Evolutionary conservation across 1,140 invertebrate species (phyloP), one percentile per base, ranked within the genome.

Genomic region (Sinonovacula constricta): DNA sequence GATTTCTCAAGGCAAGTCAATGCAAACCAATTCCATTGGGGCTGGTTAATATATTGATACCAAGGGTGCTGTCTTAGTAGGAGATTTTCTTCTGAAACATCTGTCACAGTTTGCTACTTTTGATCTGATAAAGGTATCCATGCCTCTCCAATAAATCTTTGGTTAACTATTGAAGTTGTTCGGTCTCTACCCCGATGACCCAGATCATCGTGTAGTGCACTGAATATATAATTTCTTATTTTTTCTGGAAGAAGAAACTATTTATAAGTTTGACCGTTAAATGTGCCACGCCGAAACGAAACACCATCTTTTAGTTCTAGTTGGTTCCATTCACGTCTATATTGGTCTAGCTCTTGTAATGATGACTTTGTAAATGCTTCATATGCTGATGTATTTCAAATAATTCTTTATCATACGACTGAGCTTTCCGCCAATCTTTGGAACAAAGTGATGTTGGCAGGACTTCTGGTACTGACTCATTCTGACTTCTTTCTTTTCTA

Each of bases 1-100:
- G 36, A 78, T 3, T 14, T 36, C 34, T 83, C 82, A 15, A 83
- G 39, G 2, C 28, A 75, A 81, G 51, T 83, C 82, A 2, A 81
- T 63, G 39, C 49, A 78, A 3, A 83, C 33, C 15, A 81, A 26
- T 57, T 83, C 79, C 53, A 81, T n/a, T 1, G 82, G 81, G 14
- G 30, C 26, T 1, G 15, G 31, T 14, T 63, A 62, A 2, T 15
- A 0, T 10, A 82, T 82, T 18, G 60, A 33, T 3, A 76, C 34
- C 54, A 80, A 36, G 7, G 68, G 63, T 15, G 77, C 81, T 34
- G 26, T 3, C 14, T 28, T 14, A 3, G 1, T 31, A n/a, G 1
- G 68, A 0, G 53, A 18, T 24, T 71, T 71, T n/a, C 68, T 56
- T 14, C 56, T 53, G 3, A 59, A 3, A 45, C 36, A 60, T 5